Evolutionary conservation across 2,113 vertebrate species (phyloP), one percentile per base, ranked within the genome.

Genomic region (Micronisus gabar): DNA sequence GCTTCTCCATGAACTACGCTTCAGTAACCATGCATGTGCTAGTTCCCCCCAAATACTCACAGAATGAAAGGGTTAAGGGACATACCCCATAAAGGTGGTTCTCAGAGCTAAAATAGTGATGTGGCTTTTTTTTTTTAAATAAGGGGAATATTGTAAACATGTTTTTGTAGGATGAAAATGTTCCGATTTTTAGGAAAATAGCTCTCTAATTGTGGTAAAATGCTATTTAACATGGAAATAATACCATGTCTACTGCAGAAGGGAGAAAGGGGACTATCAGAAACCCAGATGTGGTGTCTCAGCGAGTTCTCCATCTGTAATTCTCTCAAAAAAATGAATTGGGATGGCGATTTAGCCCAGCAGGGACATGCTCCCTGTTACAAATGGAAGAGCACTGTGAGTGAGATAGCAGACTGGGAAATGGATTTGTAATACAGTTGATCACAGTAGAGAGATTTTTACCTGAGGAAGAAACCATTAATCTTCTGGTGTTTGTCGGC

Each of bases 371-470:
- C 8, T 95, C 20, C 59, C 79, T 78, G 68, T 50, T 83, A 53
- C 0, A 15, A 95, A 59, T 79, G 65, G 86, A 82, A 76, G 70
- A 91, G 73, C 81, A 61, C 70, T 70, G 78, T 47, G 87, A 94
- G 70, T 47, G 59, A 89, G 56, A 14, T 45, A 34, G 45, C 81
- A 90, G 87, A 29, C 78, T 93, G 70, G 81, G 71, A 91, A 93
- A 96, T 90, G 89, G 85, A 18, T 78, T 89, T 91, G 70, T 94
- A 72, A 94, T 86, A 48, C 41, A 40, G 59, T 48, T 81, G 76
- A 92, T 89, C 52, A 65, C 83, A 89, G 68, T 19, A 61, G 73
- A 95, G 90, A 87, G 59, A 29, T 79, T 92, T 88, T 86, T 58
- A 81, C 59, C 75, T 32, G 67, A 73, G 63, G 71, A 90, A 63